Evolutionary conservation across 2,113 vertebrate species (phyloP).

Genomic region (Beaufortia kweichowensis): DNA sequence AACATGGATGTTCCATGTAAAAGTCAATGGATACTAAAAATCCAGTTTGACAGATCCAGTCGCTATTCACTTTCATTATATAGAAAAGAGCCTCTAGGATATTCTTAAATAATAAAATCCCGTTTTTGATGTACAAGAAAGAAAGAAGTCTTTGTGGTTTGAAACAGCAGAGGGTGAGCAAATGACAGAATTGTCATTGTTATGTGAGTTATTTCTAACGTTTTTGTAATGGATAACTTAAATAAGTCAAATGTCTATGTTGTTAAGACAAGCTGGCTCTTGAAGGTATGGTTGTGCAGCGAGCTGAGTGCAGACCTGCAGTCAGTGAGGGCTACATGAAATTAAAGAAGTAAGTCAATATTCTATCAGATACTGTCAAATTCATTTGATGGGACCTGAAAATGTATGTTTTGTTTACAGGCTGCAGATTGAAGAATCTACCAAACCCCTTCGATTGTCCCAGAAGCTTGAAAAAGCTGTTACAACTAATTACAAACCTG

Average conservation of each 20-base stretch:
- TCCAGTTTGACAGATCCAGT: too few relatives aligned
- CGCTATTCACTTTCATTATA: too few relatives aligned
- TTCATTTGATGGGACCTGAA: background rate
- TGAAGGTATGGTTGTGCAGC: conserved; percentile 95
- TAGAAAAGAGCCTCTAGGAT: too few relatives aligned
- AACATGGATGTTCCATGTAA: background rate
- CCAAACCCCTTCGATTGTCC: conserved; percentile 89
- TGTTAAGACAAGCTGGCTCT: conserved; percentile 85
- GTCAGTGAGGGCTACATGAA: conserved; percentile 94
- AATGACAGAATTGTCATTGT: background rate
- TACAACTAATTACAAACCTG: conserved; percentile 94
- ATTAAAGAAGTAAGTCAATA: conserved; percentile 83
- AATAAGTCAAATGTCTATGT: background rate
- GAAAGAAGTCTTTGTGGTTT: background rate
- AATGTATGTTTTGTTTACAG: conserved; percentile 64
- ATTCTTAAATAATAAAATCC: too few relatives aligned
- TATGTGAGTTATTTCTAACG: background rate
- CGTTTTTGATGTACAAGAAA: too few relatives aligned
- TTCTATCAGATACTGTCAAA: background rate
- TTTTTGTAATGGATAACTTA: background rate
- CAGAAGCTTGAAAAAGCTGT: conserved; percentile 90
- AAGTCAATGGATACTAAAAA: background rate
- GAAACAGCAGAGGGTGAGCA: background rate
- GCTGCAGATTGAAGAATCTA: conserved; percentile 93
- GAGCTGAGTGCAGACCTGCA: conserved; percentile 94